A percentile compares a stretch with the other conserved stretches of the same genome.
phyloP scores from a whole-genome alignment of 2,113 vertebrate species.

The Cercocebus atys region DNA sequence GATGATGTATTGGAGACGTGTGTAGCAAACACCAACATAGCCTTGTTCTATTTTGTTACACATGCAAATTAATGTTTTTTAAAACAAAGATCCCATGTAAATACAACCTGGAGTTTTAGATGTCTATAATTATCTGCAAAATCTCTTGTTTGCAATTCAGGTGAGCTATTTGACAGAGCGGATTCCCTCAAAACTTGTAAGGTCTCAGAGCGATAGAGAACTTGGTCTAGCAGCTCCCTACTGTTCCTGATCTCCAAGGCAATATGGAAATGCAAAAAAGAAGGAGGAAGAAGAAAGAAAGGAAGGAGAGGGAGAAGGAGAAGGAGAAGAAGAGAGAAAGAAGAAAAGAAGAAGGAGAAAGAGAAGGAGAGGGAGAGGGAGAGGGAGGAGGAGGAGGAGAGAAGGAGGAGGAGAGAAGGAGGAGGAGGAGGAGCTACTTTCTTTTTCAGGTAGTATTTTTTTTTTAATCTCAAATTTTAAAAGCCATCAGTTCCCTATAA shows the following conservation, averaged over 20 bases:
- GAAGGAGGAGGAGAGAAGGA: too few relatives aligned
- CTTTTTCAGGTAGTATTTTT: not conserved
- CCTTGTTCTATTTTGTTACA: not conserved
- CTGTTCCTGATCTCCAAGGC: not conserved
- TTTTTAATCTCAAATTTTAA: not conserved
- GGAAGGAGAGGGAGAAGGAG: too few relatives aligned
- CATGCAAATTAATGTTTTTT: not conserved
- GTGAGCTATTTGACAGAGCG: not conserved
- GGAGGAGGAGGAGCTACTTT: not conserved
- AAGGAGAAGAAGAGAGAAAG: too few relatives aligned
- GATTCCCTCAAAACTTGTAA: not conserved
- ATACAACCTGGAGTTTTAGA: not conserved
- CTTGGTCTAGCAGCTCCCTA: not conserved
- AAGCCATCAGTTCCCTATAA: not conserved
- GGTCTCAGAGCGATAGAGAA: not conserved
- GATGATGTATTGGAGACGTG: not conserved
- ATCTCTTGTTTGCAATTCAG: slow-evolving; percentile 6
- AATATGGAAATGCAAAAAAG: not conserved
- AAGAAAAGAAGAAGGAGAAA: not conserved
- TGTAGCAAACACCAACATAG: not conserved
- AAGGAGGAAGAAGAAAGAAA: not conserved
- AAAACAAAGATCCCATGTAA: not conserved
- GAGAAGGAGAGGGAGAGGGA: too few relatives aligned
- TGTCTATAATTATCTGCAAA: not conserved
- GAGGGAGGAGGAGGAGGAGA: too few relatives aligned